Conservation (phyloP, 1,140 invertebrate species). For the Ceratina calcarata region DNA sequence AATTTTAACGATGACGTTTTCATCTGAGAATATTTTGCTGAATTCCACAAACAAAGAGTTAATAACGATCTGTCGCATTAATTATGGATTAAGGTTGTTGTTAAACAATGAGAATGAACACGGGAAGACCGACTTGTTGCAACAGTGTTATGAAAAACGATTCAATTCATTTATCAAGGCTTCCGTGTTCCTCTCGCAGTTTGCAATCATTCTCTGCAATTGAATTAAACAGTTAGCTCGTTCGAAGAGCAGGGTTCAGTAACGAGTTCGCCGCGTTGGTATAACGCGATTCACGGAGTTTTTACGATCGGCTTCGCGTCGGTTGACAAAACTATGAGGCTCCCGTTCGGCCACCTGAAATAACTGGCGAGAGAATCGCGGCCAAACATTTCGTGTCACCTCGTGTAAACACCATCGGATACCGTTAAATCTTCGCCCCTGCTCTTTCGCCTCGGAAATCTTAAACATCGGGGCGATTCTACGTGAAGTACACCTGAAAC, state of each 20-base stretch:
- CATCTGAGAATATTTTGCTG: no score
- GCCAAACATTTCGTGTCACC: conserved; percentile 70
- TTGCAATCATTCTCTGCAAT: background rate
- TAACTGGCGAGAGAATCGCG: conserved; percentile 70
- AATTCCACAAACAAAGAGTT: no score
- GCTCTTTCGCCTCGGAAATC: conserved; percentile 54
- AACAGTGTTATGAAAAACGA: no score
- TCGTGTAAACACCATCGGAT: conserved; percentile 70
- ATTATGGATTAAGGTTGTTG: no score
- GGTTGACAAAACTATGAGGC: conserved; percentile 70
- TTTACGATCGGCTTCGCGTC: conserved; percentile 53
- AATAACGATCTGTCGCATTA: no score
- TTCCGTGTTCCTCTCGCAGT: background rate
- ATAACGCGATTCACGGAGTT: conserved; percentile 53
- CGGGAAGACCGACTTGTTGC: no score
- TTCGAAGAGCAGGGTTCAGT: background rate
- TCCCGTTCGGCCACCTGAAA: conserved; percentile 71
- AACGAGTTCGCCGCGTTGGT: background rate
- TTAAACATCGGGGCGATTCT: conserved; percentile 51
- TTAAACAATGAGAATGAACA: no score
- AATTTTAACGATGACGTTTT: no score
- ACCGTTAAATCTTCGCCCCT: conserved; percentile 58
- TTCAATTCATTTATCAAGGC: background rate
- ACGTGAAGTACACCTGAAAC: conserved; percentile 70
- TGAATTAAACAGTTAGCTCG: background rate